A percentile compares a stretch with the other conserved stretches of the same genome.
Evolutionary conservation across 2,888 invertebrate species (phyloP).

Genomic region (Cataglyphis albicans): DNA sequence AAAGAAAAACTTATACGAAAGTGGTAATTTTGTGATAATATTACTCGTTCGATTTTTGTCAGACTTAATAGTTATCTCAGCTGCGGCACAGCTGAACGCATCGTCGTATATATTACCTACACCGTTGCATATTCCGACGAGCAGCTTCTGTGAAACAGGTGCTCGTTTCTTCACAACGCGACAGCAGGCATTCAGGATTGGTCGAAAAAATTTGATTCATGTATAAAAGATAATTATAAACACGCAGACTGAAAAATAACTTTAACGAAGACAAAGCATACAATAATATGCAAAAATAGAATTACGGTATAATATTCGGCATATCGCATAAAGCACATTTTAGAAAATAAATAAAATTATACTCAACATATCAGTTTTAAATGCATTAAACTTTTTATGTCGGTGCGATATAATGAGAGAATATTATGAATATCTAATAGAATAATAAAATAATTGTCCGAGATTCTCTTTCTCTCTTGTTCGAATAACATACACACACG

Average conservation of each 20-base stretch:
- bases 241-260: background rate
- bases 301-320: background rate
- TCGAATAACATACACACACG: constrained; percentile 82
- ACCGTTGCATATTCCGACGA: constrained; percentile 64
- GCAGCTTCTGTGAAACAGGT: constrained; percentile 78
- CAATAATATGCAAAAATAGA: background rate
- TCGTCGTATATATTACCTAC: constrained; percentile 47
- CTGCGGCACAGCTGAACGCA: constrained; percentile 71
- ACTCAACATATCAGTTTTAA: background rate
- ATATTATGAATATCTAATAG: background rate
- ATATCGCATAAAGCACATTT: background rate
- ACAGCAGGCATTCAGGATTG: constrained; percentile 79
- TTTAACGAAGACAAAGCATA: background rate
- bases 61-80: constrained; percentile 75
- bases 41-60: constrained; percentile 35
- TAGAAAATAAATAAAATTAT: background rate
- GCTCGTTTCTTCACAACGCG: constrained; percentile 78
- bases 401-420: too few species aligned
- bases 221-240: background rate
- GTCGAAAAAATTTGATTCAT: background rate
- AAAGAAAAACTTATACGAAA: background rate
- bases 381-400: background rate
- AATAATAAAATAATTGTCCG: constrained; percentile 6
- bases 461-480: constrained; percentile 62
- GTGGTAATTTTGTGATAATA: background rate